Conservation (phyloP, 2,888 invertebrate species). For the Agrochola macilenta region DNA sequence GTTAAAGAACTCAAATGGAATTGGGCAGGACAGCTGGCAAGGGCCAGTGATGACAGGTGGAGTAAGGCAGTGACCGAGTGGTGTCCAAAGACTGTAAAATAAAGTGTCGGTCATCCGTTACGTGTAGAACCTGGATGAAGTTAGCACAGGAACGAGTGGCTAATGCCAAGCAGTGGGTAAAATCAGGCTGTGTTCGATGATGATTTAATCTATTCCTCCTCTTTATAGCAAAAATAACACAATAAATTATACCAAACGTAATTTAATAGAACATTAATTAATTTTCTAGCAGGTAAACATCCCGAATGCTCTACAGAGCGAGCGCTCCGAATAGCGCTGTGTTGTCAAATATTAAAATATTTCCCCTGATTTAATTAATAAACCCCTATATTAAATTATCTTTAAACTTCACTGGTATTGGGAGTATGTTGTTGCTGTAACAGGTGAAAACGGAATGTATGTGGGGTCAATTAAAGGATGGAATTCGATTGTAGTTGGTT, state of each 20-base stretch:
- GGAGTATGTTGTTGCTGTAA: conserved; percentile 6
- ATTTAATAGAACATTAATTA: conserved; percentile 39
- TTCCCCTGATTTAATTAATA: conserved; percentile 47
- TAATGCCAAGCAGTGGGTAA: too few relatives aligned
- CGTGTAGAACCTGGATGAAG: too few relatives aligned
- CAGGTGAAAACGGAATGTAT: conserved; percentile 11
- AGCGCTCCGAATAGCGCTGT: neutral
- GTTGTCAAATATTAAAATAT: conserved; percentile 52
- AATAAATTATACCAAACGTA: neutral
- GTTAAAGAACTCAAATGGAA: too few relatives aligned
- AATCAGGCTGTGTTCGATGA: too few relatives aligned
- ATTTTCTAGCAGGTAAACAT: conserved; percentile 33
- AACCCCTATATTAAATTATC: conserved; percentile 40
- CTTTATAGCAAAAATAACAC: conserved; percentile 7
- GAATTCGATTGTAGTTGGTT: neutral
- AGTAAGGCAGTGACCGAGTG: too few relatives aligned
- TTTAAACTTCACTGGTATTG: conserved; percentile 24
- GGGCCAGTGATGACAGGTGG: too few relatives aligned
- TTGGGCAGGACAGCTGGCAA: too few relatives aligned
- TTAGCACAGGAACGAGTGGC: too few relatives aligned
- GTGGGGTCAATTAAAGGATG: neutral
- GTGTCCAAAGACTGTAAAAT: too few relatives aligned
- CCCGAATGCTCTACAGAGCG: conserved; percentile 19
- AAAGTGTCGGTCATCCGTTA: too few relatives aligned
- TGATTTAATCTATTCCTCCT: neutral